Evolutionary conservation across 2,888 invertebrate genomes (phyloP).

Genomic region (Dendrolimus pini): DNA sequence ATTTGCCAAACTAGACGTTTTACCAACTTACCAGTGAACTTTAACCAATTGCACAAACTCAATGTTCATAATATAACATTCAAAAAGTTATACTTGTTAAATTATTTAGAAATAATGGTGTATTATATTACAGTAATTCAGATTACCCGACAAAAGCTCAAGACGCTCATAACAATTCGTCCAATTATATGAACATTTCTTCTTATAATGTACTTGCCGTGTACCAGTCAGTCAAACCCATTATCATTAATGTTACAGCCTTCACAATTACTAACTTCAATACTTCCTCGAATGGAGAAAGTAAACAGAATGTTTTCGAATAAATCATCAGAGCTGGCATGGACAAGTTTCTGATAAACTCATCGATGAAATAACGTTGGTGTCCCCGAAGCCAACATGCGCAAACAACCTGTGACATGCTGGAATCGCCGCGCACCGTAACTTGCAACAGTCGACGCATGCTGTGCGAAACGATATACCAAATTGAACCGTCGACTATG

Average conservation of each 20-base stretch:
- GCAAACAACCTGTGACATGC: slow-evolving; percentile 41
- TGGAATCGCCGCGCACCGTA: neutral
- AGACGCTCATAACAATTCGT: no score
- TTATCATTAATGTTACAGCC: slow-evolving; percentile 43
- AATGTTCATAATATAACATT: no score
- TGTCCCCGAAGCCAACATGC: slow-evolving; percentile 28
- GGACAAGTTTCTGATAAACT: slow-evolving; percentile 56
- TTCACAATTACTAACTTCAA: slow-evolving; percentile 48
- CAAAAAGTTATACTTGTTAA: no score
- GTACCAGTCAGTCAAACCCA: slow-evolving; percentile 9
- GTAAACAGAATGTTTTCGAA: slow-evolving; percentile 40
- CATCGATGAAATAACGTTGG: slow-evolving; percentile 53
- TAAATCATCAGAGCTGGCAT: slow-evolving; percentile 57
- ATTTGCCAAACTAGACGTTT: no score
- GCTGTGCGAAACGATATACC: slow-evolving; percentile 19
- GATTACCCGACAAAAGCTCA: no score
- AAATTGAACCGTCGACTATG: slow-evolving; percentile 46
- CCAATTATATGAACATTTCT: neutral
- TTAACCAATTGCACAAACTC: no score
- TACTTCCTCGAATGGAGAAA: slow-evolving; percentile 52
- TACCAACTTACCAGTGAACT: no score
- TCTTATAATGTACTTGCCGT: slow-evolving; percentile 6
- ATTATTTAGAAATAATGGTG: no score
- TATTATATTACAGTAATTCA: no score
- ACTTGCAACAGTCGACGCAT: slow-evolving; percentile 15